Base-by-base conservation (phyloP, 2,797 vertebrate species). In the Chelon labrosus region DNA sequence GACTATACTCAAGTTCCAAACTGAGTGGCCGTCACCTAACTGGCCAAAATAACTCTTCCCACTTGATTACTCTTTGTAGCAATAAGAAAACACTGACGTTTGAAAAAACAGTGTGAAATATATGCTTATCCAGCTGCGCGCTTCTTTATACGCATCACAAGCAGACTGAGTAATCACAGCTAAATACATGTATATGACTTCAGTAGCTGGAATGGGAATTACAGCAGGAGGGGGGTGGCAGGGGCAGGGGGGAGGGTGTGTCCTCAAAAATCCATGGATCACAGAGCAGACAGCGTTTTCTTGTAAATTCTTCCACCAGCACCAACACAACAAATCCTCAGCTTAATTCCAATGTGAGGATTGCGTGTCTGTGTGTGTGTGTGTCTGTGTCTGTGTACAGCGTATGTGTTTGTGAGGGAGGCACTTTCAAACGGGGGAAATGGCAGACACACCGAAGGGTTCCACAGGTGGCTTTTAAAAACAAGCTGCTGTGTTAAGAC, bases 261-360 rank as follows among this genome's bases (percentile, higher is more conserved):
- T 77, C 61, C 22, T 27, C 38, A 63, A 72, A 52, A 74, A 68
- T 75, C 76, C 37, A 17, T 37, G 65, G 68, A 80, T 80, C 77
- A 73, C 46, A 80, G 65, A 64, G 55, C 52, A 58, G 49, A 69
- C 73, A 60, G 61, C 22, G 2, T 71, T 70, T 65, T 63, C 73
- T 79, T 74, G 65, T 79, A 71, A 79, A 81, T 79, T 70, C 59
- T 62, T 75, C 62, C 54, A 69, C 8, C 60, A 51, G 56, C 42
- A 60, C 47, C 65, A 59, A 65, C 58, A 65, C 27, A 63, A 69
- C 63, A 77, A 77, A 80, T 71, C 70, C 51, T 70, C 46, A 14
- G 42, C 68, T 65, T 55, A 69, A 72, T 68, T 59, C 38, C 52
- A 66, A 37, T 72, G 61, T 74, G 49, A 59, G 67, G 49, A 41